Conservation (phyloP, 2,888 invertebrate genomes). For the Plebejus melissa region DNA sequence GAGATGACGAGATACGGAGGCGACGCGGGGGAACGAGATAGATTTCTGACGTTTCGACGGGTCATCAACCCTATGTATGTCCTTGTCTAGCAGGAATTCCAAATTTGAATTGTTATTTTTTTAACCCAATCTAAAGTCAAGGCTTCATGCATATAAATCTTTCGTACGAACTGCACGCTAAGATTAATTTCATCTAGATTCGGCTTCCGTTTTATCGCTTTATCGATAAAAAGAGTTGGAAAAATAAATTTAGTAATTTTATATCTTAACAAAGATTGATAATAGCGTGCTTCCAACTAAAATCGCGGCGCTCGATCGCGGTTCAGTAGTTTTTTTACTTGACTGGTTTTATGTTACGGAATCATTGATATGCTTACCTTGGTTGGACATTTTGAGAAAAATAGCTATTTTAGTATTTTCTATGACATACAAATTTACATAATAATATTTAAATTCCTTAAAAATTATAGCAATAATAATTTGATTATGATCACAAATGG, state of each 20-base stretch:
- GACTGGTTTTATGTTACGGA: constrained; percentile 40
- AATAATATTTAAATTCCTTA: too few relatives aligned
- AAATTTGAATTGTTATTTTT: constrained; percentile 79
- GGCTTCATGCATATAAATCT: constrained; percentile 53
- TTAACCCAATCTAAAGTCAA: constrained; percentile 58
- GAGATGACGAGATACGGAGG: constrained; percentile 53
- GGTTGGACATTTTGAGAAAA: not conserved
- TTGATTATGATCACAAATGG: too few relatives aligned
- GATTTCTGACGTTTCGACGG: constrained; percentile 75
- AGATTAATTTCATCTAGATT: constrained; percentile 60
- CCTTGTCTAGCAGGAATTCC: constrained; percentile 78
- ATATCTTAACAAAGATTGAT: constrained; percentile 59
- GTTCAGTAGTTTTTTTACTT: constrained; percentile 39
- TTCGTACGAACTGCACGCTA: constrained; percentile 55
- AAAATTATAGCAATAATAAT: too few relatives aligned
- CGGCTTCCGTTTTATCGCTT: constrained; percentile 68
- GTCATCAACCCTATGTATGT: constrained; percentile 77
- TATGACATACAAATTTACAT: not conserved
- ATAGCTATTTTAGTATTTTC: not conserved
- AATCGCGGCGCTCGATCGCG: constrained; percentile 40
- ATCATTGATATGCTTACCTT: constrained; percentile 28
- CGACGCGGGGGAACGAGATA: constrained; percentile 56
- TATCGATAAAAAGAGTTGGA: constrained; percentile 56
- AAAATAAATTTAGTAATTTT: constrained; percentile 58
- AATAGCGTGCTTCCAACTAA: constrained; percentile 46